Evolutionary conservation across 2,797 vertebrate genomes (phyloP), one percentile per base, ranked within the genome.

Genomic region (Enteromius anoplus): DNA sequence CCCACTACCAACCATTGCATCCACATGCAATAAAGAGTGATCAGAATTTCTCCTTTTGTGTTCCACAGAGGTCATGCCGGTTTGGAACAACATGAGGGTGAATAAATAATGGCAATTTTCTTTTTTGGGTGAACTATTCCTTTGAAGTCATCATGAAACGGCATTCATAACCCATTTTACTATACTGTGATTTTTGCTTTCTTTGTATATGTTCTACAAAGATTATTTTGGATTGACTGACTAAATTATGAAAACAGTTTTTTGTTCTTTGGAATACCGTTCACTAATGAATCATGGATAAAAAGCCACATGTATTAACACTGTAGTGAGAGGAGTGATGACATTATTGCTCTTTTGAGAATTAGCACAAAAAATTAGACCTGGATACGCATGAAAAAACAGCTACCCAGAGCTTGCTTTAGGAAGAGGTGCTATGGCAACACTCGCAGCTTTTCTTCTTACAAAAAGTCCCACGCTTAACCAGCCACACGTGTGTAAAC

Each of bases 351-450:
- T 40, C 70, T 66, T 66, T 78, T 60, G 12, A 49, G 40, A 81
- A 49, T 65, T 51, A 37, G 23, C 4, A 62, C 62, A 8, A 17
- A 60, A 34, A 79, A 69, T 55, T 21, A 58, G 49, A 69, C 69
- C 17, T 51, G 29, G 37, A 73, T 23, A 21, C 5, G 9, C 68
- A 53, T 51, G 26, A 81, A 51, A 72, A 75, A 32, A 29, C 70
- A 73, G 21, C 80, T 60, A 47, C 37, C 26, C 51, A 64, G 19
- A n/a, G 11, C 60, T 29, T 75, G 29, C 58, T 53, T 40, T 45
- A 53, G 64, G 51, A 77, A 47, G 73, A 60, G 37, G 8, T 77
- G 51, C 51, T 62, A 77, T 83, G 37, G 64, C 26, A 83, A 83
- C 65, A 47, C 47, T 26, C 5, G 2, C n/a, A 40, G 19, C 19